A percentile compares a stretch with the other conserved stretches of the same genome.
phyloP scores from a whole-genome alignment of 2,888 invertebrate genomes.

The Apoda limacodes region DNA sequence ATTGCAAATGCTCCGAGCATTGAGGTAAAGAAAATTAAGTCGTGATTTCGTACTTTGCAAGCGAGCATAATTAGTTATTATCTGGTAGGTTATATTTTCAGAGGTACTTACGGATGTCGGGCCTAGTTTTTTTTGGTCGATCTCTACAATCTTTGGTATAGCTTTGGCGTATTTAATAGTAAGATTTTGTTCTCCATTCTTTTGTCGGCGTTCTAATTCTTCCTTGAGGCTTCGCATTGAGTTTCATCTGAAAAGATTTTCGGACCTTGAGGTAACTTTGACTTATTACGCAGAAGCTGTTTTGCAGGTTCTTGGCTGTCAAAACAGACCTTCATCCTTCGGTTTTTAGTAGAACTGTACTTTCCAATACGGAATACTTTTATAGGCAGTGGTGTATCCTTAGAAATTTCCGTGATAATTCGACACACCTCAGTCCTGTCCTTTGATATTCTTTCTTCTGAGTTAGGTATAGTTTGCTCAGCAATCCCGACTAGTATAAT shows the following conservation, averaged over 20 bases:
- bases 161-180: slow-evolving; percentile 6
- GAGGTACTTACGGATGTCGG: not conserved
- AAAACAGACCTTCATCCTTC: slow-evolving; percentile 8
- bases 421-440: slow-evolving; percentile 1
- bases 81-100: slow-evolving; percentile 4
- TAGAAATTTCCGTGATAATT: not conserved
- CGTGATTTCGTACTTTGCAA: not conserved
- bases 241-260: slow-evolving; percentile 6
- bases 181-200: slow-evolving; percentile 2
- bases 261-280: not conserved
- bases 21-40: slow-evolving; percentile 7
- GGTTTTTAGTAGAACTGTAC: slow-evolving; percentile 1
- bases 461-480: not conserved
- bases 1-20: slow-evolving; percentile 5
- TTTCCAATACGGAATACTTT: slow-evolving; percentile 6
- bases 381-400: slow-evolving; percentile 3
- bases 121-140: slow-evolving; percentile 1
- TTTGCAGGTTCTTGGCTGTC: slow-evolving; percentile 2
- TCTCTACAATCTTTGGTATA: slow-evolving; percentile 2
- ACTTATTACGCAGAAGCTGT: slow-evolving; percentile 2
- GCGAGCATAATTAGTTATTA: slow-evolving; percentile 1
- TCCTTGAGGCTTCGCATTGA: not conserved
- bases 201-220: slow-evolving; percentile 2
- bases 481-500: slow-evolving; percentile 2
- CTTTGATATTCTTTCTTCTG: not conserved